Percentiles rank a stretch among this genome's conserved stretches.
phyloP scores from a whole-genome alignment of 2,113 vertebrate genomes.

The Nicator chloris region DNA sequence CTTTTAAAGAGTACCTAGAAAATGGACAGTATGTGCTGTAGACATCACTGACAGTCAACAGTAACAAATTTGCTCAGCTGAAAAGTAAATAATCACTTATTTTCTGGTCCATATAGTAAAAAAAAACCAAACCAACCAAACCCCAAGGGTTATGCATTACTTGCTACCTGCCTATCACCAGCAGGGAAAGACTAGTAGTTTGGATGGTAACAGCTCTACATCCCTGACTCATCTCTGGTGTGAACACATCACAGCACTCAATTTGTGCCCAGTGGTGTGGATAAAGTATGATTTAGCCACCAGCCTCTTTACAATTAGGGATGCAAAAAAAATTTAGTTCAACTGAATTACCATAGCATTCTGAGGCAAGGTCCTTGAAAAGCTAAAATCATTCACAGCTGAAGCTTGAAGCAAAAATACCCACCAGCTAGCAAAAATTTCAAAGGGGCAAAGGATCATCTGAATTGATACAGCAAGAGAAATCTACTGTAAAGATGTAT shows the following conservation, averaged over 20 bases:
- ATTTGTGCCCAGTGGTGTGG: not conserved
- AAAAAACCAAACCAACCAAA: not conserved
- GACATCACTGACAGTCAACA: not conserved
- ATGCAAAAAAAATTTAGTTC: not conserved
- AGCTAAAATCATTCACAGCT: not conserved
- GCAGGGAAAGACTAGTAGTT: not conserved
- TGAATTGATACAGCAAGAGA: not conserved
- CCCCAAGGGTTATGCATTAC: not conserved
- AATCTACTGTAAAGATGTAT: not conserved
- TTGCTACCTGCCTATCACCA: not conserved
- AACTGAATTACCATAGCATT: not conserved
- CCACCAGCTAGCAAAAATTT: not conserved
- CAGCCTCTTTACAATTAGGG: not conserved
- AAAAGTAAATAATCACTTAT: not conserved
- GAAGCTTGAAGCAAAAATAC: not conserved
- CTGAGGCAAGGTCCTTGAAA: not conserved
- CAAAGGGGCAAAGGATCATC: not conserved
- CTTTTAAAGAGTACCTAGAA: not conserved
- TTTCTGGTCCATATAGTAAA: not conserved
- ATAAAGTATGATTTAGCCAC: not conserved
- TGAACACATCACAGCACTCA: not conserved
- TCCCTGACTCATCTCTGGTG: not conserved
- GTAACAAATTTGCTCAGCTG: not conserved
- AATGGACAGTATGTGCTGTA: not conserved
- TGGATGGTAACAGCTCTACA: not conserved